A percentile compares a stretch with the other conserved stretches of the same genome.
phyloP scores from a whole-genome alignment of 2,888 invertebrate species.

The Athalia circularis region DNA sequence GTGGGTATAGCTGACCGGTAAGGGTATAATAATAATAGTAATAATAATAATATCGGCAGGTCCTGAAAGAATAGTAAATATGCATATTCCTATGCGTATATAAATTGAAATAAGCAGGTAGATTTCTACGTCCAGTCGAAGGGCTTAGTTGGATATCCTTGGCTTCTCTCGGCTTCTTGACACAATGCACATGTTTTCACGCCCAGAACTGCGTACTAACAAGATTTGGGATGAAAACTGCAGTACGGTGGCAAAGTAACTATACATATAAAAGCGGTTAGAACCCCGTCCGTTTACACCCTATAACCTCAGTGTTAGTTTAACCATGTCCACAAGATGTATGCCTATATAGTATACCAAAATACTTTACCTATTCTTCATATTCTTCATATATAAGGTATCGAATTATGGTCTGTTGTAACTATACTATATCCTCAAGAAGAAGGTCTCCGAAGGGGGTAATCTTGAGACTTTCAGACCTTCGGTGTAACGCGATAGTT shows the following conservation, averaged over 20 bases:
- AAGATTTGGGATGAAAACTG: constrained; percentile 50
- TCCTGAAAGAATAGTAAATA: neutral
- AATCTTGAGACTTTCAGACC: constrained; percentile 32
- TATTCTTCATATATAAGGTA: too few species aligned
- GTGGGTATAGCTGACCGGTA: too few species aligned
- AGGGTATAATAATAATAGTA: neutral
- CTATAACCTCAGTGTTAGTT: neutral
- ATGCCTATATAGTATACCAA: neutral
- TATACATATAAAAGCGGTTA: constrained; percentile 29
- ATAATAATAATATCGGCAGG: neutral
- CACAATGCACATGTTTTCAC: constrained; percentile 51
- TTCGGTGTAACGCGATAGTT: constrained; percentile 55
- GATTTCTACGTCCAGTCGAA: constrained; percentile 17
- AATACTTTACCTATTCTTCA: neutral
- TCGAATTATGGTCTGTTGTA: constrained; percentile 25
- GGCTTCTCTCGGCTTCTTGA: constrained; percentile 50
- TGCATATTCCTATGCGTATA: too few species aligned
- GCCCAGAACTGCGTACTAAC: constrained; percentile 50
- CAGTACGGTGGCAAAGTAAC: constrained; percentile 10
- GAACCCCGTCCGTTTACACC: neutral
- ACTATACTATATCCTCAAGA: neutral
- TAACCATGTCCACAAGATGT: neutral
- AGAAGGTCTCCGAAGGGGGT: constrained; percentile 30
- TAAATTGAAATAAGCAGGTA: constrained; percentile 14
- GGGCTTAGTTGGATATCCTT: constrained; percentile 21